Evolutionary conservation across 2,888 invertebrate species (phyloP), one percentile per base, ranked within the genome.

Genomic region (Zaprionus obscuricornis): DNA sequence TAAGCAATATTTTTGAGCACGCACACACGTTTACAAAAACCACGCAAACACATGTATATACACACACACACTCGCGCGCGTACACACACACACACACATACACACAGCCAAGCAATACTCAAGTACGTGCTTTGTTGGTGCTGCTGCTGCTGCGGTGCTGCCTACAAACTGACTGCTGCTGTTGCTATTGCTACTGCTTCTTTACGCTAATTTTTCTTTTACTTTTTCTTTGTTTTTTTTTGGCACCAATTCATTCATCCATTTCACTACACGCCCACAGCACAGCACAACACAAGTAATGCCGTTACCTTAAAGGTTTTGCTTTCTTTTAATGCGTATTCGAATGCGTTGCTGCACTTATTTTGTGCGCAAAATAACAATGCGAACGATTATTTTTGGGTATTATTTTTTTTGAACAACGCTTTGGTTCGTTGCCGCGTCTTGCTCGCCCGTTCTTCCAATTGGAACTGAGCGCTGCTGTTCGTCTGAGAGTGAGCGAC

Each of bases 391-490:
- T 54, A 40, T 64, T 51, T 66, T 24, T 60, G 37, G n/a, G n/a
- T 56, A 60, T 52, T 68, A 52, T 56, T 22, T 5, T 22, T 22
- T 70, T 66, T 62, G 60, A 69, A 51, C 34, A 58, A 57, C 66
- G 56, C 46, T 57, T 69, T 24, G 51, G 47, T n/a, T 59, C 34
- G 72, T 58, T 55, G 33, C 43, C 63, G 75, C 66, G 66, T 60
- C 70, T 79, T 73, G 56, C 63, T 75, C 76, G 70, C 76, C 69
- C 75, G 79, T 69, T 74, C 72, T 75, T 69, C 75, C 78, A 72
- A 74, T 68, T 78, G 68, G 68, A 74, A 74, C 71, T 74, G 73
- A 76, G 78, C 56, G 20, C 29, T 46, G 66, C 22, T 62, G 56
- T 40, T 51, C 60, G 33, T 36, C 16, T 59, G 33, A 50, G 70